A percentile compares a stretch with the other conserved stretches of the same genome.
These are phyloP conservation scores for Procavia capensis DNA, from an alignment of 2,113 vertebrate species.

Conservation along the genomic window DNA sequence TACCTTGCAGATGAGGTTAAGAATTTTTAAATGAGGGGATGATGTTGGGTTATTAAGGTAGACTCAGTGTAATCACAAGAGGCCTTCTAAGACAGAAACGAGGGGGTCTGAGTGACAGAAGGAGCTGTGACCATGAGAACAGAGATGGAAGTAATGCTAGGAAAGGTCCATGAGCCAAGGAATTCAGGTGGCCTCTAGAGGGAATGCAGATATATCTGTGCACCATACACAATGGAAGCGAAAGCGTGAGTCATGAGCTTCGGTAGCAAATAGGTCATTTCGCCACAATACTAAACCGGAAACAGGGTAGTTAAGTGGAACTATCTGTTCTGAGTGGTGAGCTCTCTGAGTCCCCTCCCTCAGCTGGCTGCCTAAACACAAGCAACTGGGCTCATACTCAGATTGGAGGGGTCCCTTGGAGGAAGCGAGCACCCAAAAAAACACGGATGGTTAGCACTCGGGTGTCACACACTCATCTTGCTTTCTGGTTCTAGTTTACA, in stretches of 20 bases:
- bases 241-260: neutral
- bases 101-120: neutral
- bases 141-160: neutral
- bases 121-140: neutral
- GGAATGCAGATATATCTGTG: neutral
- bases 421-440: neutral
- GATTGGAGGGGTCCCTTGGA: neutral
- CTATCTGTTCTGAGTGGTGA: neutral
- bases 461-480: neutral
- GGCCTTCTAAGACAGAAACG: neutral
- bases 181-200: neutral
- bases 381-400: neutral
- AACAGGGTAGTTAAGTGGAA: neutral
- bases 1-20: neutral
- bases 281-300: neutral
- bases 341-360: neutral
- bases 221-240: neutral
- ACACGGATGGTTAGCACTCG: neutral
- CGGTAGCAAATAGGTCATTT: neutral
- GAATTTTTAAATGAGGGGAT: neutral
- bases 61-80: neutral
- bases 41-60: neutral
- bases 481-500: neutral
- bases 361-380: neutral
- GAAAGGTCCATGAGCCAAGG: too few species aligned